Conservation (phyloP, 2,888 invertebrate species). For the Schizaphis graminum region DNA sequence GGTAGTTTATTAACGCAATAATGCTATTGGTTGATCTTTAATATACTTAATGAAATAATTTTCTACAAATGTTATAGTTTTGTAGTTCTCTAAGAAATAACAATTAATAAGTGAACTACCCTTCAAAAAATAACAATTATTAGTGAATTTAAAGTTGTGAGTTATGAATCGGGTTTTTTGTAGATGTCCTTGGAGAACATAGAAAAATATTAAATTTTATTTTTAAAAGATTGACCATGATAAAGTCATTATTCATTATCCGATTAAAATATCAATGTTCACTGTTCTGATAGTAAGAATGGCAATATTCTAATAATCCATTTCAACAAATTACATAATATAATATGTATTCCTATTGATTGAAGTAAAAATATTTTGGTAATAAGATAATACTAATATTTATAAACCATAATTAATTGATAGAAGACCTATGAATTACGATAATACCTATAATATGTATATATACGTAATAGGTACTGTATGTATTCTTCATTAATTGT, state of each 20-base stretch:
- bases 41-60: not conserved
- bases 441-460: not conserved
- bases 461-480: not conserved
- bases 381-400: not conserved
- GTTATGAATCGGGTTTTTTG: not conserved
- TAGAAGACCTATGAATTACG: not conserved
- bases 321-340: not conserved
- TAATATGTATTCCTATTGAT: not conserved
- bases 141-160: not conserved
- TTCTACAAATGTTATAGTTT: not conserved
- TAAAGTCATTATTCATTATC: not conserved
- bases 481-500: not conserved
- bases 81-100: not conserved
- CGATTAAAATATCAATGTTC: not conserved
- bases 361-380: not conserved
- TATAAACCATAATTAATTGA: not conserved
- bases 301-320: not conserved
- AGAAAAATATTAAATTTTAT: not conserved
- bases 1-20: not conserved
- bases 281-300: not conserved
- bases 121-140: not conserved
- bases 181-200: not conserved
- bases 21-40: not conserved
- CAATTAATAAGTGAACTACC: not conserved
- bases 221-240: not conserved